A percentile compares a stretch with the other conserved stretches of the same genome.
Evolutionary conservation across 1,140 invertebrate species (phyloP).

Genomic region (Lamellibrachia luymesi): DNA sequence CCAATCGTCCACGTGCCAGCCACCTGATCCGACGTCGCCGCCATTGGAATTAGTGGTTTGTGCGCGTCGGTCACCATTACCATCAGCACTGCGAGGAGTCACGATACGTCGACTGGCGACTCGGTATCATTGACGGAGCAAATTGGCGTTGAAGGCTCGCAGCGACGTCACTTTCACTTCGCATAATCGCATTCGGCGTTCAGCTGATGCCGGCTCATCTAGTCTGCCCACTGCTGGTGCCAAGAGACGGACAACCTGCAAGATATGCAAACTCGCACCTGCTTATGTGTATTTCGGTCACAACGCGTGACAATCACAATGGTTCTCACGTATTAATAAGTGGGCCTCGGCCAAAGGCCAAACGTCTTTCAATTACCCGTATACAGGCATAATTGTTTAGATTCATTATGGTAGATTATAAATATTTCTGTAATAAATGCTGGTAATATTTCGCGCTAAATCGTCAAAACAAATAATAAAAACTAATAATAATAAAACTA

Average conservation of each 20-base stretch:
- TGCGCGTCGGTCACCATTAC: background rate
- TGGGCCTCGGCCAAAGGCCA: background rate
- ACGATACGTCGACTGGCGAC: background rate
- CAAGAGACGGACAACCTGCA: background rate
- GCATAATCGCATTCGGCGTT: background rate
- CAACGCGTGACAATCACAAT: background rate
- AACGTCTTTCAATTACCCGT: background rate
- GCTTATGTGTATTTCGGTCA: background rate
- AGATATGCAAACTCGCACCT: background rate
- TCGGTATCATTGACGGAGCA: background rate
- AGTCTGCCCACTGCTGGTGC: background rate
- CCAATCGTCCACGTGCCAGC: background rate
- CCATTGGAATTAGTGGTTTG: background rate
- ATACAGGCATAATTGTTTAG: background rate
- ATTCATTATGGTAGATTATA: background rate
- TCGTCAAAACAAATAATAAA: background rate
- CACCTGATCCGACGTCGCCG: background rate
- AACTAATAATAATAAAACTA: background rate
- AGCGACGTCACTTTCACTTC: background rate
- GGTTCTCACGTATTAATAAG: background rate
- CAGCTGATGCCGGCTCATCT: background rate
- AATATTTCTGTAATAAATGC: background rate
- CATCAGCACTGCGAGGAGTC: background rate
- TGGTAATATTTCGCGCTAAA: background rate
- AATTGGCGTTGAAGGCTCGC: background rate